Evolutionary conservation across 2,888 invertebrate species (phyloP).

Genomic region (Leucophenga maculata): DNA sequence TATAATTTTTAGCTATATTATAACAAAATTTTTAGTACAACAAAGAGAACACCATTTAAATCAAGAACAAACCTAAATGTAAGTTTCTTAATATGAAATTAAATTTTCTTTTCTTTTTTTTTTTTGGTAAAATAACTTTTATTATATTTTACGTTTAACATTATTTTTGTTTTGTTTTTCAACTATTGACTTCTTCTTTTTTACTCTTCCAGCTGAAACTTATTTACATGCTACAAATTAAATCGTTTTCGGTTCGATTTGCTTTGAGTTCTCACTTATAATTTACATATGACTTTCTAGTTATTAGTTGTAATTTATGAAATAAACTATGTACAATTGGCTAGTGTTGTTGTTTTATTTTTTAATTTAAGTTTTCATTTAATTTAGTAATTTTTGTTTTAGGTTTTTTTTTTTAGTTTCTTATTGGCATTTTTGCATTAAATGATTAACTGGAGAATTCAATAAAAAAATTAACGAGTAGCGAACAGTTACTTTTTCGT

Average conservation of each 20-base stretch:
- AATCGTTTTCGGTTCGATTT: too few species aligned
- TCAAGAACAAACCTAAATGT: too few species aligned
- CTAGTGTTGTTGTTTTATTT: slow-evolving; percentile 25
- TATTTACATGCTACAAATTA: too few species aligned
- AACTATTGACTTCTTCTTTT: background rate
- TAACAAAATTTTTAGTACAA: slow-evolving; percentile 53
- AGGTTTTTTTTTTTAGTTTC: background rate
- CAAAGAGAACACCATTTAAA: slow-evolving; percentile 30
- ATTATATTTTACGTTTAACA: background rate
- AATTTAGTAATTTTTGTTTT: slow-evolving; percentile 18
- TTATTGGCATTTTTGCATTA: background rate
- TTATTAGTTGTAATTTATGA: too few species aligned
- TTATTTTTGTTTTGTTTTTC: background rate
- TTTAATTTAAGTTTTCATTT: slow-evolving; percentile 25
- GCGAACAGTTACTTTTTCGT: background rate
- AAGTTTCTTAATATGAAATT: background rate
- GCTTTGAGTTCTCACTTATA: too few species aligned
- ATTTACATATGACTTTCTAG: too few species aligned
- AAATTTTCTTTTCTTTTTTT: background rate
- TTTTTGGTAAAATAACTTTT: background rate
- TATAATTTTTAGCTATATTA: slow-evolving; percentile 38
- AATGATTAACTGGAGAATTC: background rate
- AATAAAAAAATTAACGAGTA: too few species aligned
- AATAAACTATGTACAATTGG: slow-evolving; percentile 14
- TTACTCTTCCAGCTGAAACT: background rate